Conservation (phyloP, 2,113 vertebrate genomes). For the Lepidothrix coronata region DNA sequence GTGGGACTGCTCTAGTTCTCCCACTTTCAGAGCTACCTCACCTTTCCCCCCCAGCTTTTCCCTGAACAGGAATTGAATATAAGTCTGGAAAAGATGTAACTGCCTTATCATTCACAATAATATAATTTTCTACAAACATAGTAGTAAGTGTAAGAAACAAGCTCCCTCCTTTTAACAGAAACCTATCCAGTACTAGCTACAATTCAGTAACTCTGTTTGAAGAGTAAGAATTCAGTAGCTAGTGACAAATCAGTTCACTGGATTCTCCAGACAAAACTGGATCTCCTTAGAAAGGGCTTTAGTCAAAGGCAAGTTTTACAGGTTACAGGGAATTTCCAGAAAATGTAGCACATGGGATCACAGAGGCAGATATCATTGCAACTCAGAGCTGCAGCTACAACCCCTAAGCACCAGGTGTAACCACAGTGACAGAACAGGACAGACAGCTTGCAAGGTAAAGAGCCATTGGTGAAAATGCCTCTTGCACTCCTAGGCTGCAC, state of each 20-base stretch:
- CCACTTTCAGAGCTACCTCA: neutral
- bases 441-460: neutral
- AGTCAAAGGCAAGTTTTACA: neutral
- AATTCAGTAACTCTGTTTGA: neutral
- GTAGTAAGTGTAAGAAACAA: neutral
- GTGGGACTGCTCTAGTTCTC: neutral
- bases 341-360: accelerated
- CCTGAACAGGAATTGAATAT: neutral
- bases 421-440: neutral
- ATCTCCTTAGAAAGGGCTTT: neutral
- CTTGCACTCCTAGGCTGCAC: neutral
- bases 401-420: neutral
- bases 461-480: neutral
- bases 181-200: neutral
- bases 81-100: neutral
- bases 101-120: neutral
- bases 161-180: neutral
- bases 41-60: neutral
- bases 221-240: neutral
- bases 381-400: neutral
- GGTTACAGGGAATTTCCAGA: neutral
- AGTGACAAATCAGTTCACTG: neutral
- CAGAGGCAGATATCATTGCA: neutral
- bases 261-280: neutral
- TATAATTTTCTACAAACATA: neutral